These are phyloP conservation scores for Stomatorhinus walkeri DNA, from an alignment of 2,797 vertebrate species.

Conservation along the genomic window DNA sequence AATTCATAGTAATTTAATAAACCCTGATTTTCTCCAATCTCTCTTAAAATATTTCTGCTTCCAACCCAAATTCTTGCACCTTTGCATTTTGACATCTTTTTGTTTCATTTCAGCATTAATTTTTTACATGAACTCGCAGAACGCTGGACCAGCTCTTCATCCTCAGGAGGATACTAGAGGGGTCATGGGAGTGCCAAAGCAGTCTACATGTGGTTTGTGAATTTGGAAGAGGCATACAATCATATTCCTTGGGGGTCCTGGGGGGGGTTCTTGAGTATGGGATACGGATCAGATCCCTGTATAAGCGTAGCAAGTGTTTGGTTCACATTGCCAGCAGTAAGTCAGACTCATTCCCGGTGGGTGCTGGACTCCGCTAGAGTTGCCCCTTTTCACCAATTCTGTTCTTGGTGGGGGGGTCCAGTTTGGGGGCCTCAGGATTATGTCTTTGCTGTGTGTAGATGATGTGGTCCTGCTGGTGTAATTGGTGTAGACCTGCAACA, in stretches of 20 bases:
- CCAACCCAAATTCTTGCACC: neutral
- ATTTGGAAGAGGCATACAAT: neutral
- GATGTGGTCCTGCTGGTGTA: neutral
- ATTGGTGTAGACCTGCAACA: neutral
- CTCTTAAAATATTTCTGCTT: constrained; percentile 4
- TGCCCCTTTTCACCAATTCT: neutral
- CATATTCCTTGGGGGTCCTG: neutral
- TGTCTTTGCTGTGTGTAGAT: neutral
- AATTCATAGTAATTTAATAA: constrained; percentile 22
- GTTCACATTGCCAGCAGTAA: neutral
- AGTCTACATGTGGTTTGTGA: neutral
- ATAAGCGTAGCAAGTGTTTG: neutral
- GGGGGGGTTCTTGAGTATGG: neutral
- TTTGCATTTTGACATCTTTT: neutral
- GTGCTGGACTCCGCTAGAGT: neutral
- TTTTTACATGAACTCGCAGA: neutral
- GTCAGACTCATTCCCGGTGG: neutral
- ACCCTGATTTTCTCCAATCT: constrained; percentile 12
- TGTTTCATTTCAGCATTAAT: neutral
- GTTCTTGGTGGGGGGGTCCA: neutral
- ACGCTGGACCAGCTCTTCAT: neutral
- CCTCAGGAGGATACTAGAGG: neutral
- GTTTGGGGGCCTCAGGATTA: neutral
- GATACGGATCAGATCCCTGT: neutral
- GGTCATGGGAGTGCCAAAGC: neutral